phyloP scores from a whole-genome alignment of 2,888 invertebrate species.

The Brenthis hecate region DNA sequence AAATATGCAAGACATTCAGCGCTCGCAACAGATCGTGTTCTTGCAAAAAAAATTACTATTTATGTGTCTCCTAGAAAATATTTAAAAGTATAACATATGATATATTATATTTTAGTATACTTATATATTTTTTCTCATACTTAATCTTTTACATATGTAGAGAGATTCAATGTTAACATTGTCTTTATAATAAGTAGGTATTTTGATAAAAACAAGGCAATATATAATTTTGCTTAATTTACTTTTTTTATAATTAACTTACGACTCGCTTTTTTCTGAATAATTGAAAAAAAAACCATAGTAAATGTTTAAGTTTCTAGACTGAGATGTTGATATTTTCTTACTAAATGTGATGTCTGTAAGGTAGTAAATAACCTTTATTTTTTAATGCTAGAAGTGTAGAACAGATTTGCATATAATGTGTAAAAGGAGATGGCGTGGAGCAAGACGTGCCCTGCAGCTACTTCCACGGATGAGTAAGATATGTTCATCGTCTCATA shows the following conservation, averaged over 20 bases:
- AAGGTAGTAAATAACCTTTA: not conserved
- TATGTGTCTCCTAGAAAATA: not conserved
- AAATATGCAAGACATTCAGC: conserved; percentile 42
- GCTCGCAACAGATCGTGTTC: conserved; percentile 25
- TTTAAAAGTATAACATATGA: not conserved
- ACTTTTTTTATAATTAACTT: too few species aligned
- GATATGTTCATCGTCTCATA: conserved; percentile 42
- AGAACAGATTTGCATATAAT: conserved; percentile 27
- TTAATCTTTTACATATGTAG: too few species aligned
- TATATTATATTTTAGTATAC: not conserved
- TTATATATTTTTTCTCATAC: too few species aligned
- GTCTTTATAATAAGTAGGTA: too few species aligned
- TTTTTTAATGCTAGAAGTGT: conserved; percentile 13
- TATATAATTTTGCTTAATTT: too few species aligned
- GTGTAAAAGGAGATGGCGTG: conserved; percentile 31
- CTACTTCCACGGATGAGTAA: conserved; percentile 45
- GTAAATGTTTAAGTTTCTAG: too few species aligned
- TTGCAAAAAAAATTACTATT: conserved; percentile 26
- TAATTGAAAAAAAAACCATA: too few species aligned
- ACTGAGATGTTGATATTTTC: too few species aligned
- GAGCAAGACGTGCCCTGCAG: conserved; percentile 46
- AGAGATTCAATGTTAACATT: too few species aligned
- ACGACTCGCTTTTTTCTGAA: too few species aligned
- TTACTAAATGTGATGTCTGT: not conserved
- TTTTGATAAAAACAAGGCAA: too few species aligned